Evolutionary conservation across 2,113 vertebrate species (phyloP).

Genomic region (Planiliza haematocheilus): DNA sequence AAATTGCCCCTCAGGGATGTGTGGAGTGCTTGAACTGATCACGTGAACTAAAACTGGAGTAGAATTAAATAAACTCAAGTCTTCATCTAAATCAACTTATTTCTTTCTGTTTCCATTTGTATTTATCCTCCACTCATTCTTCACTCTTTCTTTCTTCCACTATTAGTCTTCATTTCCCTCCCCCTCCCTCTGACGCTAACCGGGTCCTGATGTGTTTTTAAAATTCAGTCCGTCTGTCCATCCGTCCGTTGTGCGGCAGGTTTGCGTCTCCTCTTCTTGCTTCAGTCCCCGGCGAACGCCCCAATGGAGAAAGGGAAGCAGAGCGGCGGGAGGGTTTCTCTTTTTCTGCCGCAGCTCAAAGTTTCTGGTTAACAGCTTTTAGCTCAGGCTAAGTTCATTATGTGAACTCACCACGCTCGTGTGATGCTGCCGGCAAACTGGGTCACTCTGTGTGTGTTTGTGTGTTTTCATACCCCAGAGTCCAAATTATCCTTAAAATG

Average conservation of each 20-base stretch:
- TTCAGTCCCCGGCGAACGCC: constrained; percentile 22
- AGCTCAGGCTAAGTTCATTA: constrained; percentile 21
- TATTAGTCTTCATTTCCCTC: not conserved
- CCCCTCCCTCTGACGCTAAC: constrained; percentile 28
- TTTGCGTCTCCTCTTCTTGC: no score
- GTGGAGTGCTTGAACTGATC: no score
- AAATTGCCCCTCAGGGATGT: no score
- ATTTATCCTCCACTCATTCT: no score
- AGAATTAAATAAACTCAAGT: no score
- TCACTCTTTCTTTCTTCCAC: no score
- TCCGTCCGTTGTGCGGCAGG: no score
- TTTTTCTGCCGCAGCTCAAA: not conserved
- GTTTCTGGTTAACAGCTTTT: constrained; percentile 35
- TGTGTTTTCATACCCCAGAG: not conserved
- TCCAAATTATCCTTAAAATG: constrained; percentile 8
- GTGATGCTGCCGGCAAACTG: constrained; percentile 8
- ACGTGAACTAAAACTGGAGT: no score
- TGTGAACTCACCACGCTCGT: not conserved
- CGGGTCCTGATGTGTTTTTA: constrained; percentile 58
- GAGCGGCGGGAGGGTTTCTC: constrained; percentile 1
- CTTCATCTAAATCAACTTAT: no score
- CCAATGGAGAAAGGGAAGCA: not conserved
- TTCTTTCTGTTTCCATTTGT: not conserved
- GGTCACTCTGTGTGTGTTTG: constrained; percentile 21
- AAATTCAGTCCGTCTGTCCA: constrained; percentile 23